Conservation (phyloP, 2,113 vertebrate species). For the Passer domesticus region DNA sequence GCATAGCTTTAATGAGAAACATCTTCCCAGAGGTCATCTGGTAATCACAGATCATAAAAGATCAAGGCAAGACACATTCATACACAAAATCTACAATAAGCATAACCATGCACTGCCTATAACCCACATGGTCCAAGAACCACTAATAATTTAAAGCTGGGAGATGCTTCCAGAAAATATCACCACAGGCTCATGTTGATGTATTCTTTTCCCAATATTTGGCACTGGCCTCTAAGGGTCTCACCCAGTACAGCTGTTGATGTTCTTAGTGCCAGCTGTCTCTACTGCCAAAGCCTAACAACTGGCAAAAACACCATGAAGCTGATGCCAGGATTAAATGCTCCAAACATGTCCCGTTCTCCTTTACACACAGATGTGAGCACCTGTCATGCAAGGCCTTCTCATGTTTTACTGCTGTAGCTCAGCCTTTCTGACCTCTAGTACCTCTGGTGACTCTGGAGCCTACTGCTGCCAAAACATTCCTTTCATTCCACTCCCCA, state of each 20-base stretch:
- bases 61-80: neutral
- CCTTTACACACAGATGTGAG: neutral
- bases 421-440: neutral
- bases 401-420: neutral
- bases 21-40: neutral
- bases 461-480: neutral
- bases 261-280: neutral
- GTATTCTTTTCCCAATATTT: neutral
- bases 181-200: neutral
- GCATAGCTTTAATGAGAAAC: neutral
- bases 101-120: neutral
- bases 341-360: neutral
- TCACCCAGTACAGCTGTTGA: neutral
- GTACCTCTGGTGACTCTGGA: neutral
- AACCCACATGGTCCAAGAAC: neutral
- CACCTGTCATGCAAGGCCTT: neutral
- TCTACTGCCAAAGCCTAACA: constrained; percentile 19
- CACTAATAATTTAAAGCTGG: neutral
- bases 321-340: neutral
- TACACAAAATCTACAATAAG: neutral
- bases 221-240: neutral
- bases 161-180: neutral
- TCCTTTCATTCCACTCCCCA: neutral
- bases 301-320: neutral
- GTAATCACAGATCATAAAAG: neutral